Conservation (phyloP, 92 coral and sea anemone genomes). For the Bergia puertoricense region DNA sequence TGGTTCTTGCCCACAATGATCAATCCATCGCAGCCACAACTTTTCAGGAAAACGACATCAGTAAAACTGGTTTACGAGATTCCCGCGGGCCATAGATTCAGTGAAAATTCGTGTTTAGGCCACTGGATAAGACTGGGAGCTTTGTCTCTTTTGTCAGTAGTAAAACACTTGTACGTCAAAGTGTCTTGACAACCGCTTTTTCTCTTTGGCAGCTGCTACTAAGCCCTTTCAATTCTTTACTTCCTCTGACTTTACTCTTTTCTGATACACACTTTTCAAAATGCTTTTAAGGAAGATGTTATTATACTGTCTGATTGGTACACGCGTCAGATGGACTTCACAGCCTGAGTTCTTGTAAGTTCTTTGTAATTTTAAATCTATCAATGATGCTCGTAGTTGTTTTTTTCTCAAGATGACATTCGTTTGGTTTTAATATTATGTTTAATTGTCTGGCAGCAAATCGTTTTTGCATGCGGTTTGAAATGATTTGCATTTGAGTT, state of each 20-base stretch:
- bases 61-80: not conserved
- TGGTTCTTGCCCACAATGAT: not conserved
- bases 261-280: not conserved
- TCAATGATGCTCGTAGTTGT: not conserved
- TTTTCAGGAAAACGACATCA: not conserved
- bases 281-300: not conserved
- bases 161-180: not conserved
- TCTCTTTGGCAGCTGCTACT: constrained; percentile 16
- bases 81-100: too few relatives aligned
- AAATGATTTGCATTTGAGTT: constrained; percentile 35
- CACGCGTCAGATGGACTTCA: not conserved
- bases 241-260: not conserved
- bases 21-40: not conserved
- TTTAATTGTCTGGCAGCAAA: constrained; percentile 5
- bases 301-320: not conserved
- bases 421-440: not conserved
- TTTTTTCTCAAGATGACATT: not conserved
- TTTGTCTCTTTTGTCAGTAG: not conserved
- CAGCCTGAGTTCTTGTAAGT: not conserved
- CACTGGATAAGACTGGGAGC: not conserved
- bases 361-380: not conserved
- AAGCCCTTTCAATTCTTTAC: not conserved
- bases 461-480: not conserved
- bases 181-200: constrained; percentile 32
- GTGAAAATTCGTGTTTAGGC: not conserved